These are phyloP conservation scores for Gambusia affinis DNA, from an alignment of 2,113 vertebrate species.

Conservation along the genomic window DNA sequence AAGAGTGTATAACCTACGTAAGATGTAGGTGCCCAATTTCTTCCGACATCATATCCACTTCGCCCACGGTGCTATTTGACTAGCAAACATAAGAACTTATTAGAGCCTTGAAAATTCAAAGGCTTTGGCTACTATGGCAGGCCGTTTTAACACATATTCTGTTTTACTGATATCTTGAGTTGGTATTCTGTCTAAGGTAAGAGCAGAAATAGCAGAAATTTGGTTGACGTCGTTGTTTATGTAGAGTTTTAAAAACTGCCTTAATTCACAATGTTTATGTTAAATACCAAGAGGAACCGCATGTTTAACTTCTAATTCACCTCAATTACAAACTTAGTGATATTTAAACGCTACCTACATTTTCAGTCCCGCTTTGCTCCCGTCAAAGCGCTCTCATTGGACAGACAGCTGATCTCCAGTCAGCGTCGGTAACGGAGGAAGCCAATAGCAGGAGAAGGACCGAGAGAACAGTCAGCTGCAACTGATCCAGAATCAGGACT, in stretches of 20 bases:
- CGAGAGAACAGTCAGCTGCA: not conserved
- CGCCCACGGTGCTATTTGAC: not conserved
- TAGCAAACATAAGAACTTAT: not conserved
- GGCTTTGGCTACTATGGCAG: no score
- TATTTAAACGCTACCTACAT: conserved; percentile 57
- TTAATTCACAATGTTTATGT: not conserved
- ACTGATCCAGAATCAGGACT: not conserved
- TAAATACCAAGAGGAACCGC: not conserved
- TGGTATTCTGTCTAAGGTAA: conserved; percentile 5
- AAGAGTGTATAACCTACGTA: fast-evolving
- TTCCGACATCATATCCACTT: not conserved
- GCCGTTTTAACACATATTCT: no score
- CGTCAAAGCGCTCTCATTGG: not conserved
- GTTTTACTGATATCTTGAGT: no score
- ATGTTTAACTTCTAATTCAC: not conserved
- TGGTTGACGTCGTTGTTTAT: not conserved
- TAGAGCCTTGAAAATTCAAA: no score
- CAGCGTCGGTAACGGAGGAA: not conserved
- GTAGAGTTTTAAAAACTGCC: not conserved
- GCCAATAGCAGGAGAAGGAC: no score
- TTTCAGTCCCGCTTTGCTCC: conserved; percentile 15
- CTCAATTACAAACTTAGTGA: not conserved
- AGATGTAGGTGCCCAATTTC: fast-evolving
- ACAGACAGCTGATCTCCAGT: conserved; percentile 20
- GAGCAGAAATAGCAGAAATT: not conserved